These are phyloP conservation scores for Caenorhabditis sinica DNA, from an alignment of 2,888 invertebrate genomes.

Conservation along the genomic window DNA sequence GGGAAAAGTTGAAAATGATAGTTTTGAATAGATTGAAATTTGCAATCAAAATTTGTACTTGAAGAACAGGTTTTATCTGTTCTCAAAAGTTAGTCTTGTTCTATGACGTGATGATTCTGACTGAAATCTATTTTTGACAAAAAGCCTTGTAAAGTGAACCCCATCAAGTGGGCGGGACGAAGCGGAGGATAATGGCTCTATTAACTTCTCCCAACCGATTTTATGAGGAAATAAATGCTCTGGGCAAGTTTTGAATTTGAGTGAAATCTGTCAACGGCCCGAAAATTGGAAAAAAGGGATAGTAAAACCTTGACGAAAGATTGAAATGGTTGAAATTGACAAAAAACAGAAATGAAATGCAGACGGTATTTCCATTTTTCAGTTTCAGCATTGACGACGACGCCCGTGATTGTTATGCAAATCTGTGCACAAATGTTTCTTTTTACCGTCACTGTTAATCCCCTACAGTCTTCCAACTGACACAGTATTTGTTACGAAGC, in stretches of 20 bases:
- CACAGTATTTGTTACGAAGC: not conserved
- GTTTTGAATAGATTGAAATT: not conserved
- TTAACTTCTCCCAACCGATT: no score
- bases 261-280: no score
- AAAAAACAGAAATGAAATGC: not conserved
- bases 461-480: constrained; percentile 3
- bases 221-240: no score
- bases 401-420: constrained; percentile 44
- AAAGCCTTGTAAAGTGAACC: no score
- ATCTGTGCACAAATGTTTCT: constrained; percentile 36
- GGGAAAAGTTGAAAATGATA: not conserved
- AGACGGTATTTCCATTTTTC: not conserved
- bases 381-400: not conserved
- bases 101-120: no score
- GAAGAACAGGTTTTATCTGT: not conserved
- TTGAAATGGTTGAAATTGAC: not conserved
- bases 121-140: no score
- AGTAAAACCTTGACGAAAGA: not conserved
- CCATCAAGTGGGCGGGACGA: no score
- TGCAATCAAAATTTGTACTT: constrained; percentile 10
- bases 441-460: constrained; percentile 24
- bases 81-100: no score
- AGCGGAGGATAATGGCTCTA: no score
- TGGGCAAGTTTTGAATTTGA: no score
- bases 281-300: not conserved